Base-by-base conservation (phyloP, 2,113 vertebrate species). In the Nannospalax galili region DNA sequence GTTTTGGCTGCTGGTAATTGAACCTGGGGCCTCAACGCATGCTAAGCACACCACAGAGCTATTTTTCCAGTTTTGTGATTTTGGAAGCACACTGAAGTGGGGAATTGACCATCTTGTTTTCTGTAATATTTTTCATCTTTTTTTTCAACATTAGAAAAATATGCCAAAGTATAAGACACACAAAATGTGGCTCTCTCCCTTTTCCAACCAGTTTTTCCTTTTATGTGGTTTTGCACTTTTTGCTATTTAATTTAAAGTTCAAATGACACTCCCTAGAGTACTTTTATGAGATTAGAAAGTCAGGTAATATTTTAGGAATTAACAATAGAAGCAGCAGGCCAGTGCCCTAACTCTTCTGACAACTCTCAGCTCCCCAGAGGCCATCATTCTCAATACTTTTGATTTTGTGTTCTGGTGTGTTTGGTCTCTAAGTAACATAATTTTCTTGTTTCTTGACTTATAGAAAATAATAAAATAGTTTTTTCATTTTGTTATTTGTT, bases 401-500 rank as follows among this genome's bases (percentile, higher is more conserved):
- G 37, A 30, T 45, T 95, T 96, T 95, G 37, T 91, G 92, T 73
- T 79, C 64, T 67, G 14, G 9, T 74, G 20, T 88, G 20, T 88
- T 88, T 96, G 77, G 32, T 93, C 30, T 81, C 35, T 69, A 62
- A 84, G 91, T 84, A 91, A 77, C 32, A 37, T 24, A 3, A 37
- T 70, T 90, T 74, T 88, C 26, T 48, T 94, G 37, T 77, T 58
- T 92, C 35, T 87, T 60, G 20, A 74, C 67, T 86, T 92, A 75
- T 65, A 20, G 35, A 19, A 62, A 93, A 69, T 75, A 48, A 80
- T 74, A 85, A 48, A 56, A 74, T 75, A 81, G 28, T 84, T 92
- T 94, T n/a, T 82, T 89, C 40, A 1, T 93, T 89, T 91, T 90
- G 67, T 62, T 84, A 32, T 40, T 90, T 93, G 42, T 77, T 89